phyloP scores from a whole-genome alignment of 2,113 vertebrate species.

The Anser brachyrhynchus region DNA sequence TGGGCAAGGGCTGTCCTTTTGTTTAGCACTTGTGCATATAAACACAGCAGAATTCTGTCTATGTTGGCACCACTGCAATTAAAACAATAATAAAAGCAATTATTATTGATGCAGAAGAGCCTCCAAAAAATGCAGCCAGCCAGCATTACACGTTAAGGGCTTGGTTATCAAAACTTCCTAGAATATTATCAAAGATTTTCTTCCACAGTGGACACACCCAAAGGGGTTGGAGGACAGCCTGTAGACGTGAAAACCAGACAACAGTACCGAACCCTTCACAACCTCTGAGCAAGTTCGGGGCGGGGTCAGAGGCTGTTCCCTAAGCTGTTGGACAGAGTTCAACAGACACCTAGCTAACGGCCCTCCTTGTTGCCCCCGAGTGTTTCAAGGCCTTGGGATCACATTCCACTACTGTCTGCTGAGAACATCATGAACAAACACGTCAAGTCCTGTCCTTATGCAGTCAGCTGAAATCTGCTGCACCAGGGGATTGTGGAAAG shows the following conservation, averaged over 20 bases:
- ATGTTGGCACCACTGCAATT: not conserved
- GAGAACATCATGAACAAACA: too few species aligned
- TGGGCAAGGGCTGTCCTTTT: not conserved
- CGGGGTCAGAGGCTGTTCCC: not conserved
- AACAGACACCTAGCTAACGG: not conserved
- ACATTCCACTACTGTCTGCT: not conserved
- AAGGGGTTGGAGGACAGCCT: not conserved
- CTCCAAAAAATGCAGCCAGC: not conserved
- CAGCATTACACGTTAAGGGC: rapidly evolving
- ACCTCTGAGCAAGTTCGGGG: not conserved
- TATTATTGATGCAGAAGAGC: not conserved
- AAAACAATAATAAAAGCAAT: not conserved
- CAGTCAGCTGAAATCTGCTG: not conserved
- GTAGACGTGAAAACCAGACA: not conserved
- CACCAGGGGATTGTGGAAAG: not conserved
- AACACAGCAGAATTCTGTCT: not conserved
- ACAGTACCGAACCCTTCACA: not conserved
- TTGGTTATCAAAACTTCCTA: not conserved
- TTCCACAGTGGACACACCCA: not conserved
- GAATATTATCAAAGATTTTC: not conserved
- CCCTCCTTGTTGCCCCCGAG: not conserved
- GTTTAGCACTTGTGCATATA: not conserved
- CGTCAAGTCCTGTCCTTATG: not conserved
- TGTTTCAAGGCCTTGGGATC: not conserved
- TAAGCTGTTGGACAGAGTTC: not conserved